Base-by-base conservation (phyloP, 2,797 vertebrate species). In the Sebastes jordani region DNA sequence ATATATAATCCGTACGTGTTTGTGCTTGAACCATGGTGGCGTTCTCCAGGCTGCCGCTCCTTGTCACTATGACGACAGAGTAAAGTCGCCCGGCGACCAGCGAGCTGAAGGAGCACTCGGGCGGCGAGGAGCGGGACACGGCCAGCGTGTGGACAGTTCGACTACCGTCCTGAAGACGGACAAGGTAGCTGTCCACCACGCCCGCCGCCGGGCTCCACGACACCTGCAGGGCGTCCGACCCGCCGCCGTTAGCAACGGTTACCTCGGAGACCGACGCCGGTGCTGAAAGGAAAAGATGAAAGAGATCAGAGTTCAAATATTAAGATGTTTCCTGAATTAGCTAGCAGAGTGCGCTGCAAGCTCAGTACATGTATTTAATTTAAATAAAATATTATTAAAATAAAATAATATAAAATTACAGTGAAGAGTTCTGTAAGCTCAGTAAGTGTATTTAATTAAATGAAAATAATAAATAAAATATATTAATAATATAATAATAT, bases 31-130 rank as follows among this genome's bases (percentile, higher is more conserved):
- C 86, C 16, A 89, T 78, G 6, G 96, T 96, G 60, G 94, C 81
- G 68, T 97, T 99, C 91, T 97, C 96, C 83, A 97, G 96, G 46
- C 83, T 86, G 46, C 97, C 97, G 32, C 96, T 98, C 86, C 95
- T 95, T 0, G 98, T 96, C 22, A 94, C 96, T 87, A 99, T 92
- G 79, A 89, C 95, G 59, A 99, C 95, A 1, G 94, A 91, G 76
- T 99, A 99, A 70, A 99, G 96, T 0, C 96, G 95, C 10, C 98
- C 98, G 0, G 98, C 92, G 5, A 92, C 95, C 82, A 99, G 96
- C 7, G 96, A 97, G 91, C 95, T 97, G 94, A 99, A 99, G 84
- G 96, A 96, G 80, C 97, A 98, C 80, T 98, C 96, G 0, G 91
- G 96, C 55, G 89, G 93, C 59, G 90, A 89, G 27, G 86, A 82